Evolutionary conservation across 2,797 vertebrate species (phyloP).

Genomic region (Astyanax mexicanus): DNA sequence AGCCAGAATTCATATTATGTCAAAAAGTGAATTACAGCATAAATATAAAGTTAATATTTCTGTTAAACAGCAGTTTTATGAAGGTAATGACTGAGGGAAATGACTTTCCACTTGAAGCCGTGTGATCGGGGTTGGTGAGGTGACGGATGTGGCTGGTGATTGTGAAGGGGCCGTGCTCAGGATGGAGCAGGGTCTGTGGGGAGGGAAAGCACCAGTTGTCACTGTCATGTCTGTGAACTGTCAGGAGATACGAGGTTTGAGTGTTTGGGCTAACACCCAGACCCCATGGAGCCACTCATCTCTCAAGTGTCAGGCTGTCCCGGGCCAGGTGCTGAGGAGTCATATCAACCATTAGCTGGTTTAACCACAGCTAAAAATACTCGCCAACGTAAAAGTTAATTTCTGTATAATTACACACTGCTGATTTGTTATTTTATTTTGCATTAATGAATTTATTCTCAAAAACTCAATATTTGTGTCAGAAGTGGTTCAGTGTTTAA

Average conservation of each 20-base stretch:
- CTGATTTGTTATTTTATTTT: too few species aligned
- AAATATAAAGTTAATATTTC: too few species aligned
- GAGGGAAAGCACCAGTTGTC: constrained; percentile 71
- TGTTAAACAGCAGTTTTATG: too few species aligned
- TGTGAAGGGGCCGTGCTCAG: constrained; percentile 37
- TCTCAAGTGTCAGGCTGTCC: constrained; percentile 55
- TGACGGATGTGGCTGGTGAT: constrained; percentile 31
- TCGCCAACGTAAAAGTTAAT: background rate
- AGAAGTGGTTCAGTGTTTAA: too few species aligned
- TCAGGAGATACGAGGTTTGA: constrained; percentile 51
- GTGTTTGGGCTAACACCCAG: constrained; percentile 54
- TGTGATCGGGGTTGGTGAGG: background rate
- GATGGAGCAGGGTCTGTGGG: constrained; percentile 15
- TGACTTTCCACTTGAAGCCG: background rate
- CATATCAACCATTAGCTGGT: constrained; percentile 35
- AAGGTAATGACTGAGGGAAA: too few species aligned
- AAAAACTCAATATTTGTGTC: too few species aligned
- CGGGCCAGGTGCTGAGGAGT: constrained; percentile 53
- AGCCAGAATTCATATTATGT: too few species aligned
- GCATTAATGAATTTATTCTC: too few species aligned
- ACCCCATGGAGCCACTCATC: constrained; percentile 46
- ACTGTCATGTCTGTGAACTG: constrained; percentile 69
- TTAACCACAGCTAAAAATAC: constrained; percentile 54
- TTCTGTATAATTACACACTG: constrained; percentile 1
- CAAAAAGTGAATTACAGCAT: too few species aligned